These are phyloP conservation scores for Phalacrocorax carbo DNA, from an alignment of 2,113 vertebrate species.

Conservation along the genomic window DNA sequence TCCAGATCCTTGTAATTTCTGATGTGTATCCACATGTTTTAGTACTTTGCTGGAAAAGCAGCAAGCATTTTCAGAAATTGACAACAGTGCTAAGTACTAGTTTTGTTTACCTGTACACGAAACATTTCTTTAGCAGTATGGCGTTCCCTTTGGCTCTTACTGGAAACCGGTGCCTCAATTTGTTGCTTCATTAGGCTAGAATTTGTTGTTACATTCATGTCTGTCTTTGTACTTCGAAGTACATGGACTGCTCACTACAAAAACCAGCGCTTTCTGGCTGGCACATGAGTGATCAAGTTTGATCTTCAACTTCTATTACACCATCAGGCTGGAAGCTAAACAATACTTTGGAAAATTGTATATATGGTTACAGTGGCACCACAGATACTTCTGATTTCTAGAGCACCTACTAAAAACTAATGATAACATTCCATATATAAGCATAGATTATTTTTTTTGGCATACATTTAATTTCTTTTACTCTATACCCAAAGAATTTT, in stretches of 20 bases:
- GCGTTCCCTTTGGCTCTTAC: not conserved
- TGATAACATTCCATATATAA: not conserved
- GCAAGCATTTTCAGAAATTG: not conserved
- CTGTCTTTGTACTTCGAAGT: constrained; percentile 10
- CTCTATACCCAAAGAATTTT: not conserved
- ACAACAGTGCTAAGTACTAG: not conserved
- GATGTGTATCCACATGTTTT: not conserved
- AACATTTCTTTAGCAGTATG: not conserved
- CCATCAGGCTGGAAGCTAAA: not conserved
- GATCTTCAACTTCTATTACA: not conserved
- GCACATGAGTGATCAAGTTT: not conserved
- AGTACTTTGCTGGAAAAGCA: not conserved
- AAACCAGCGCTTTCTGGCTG: not conserved
- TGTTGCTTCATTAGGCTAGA: constrained; percentile 33
- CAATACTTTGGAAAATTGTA: not conserved
- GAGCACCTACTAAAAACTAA: not conserved
- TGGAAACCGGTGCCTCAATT: constrained; percentile 9
- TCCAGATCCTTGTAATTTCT: not conserved
- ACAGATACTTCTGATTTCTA: constrained; percentile 10
- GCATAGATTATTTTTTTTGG: not conserved
- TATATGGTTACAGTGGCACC: not conserved
- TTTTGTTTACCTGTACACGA: not conserved
- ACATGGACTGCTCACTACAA: not conserved
- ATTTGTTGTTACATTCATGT: constrained; percentile 14
- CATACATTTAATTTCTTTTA: not conserved